Conservation (phyloP, 2,797 vertebrate genomes). For the Tenualosa thibaudeaui region DNA sequence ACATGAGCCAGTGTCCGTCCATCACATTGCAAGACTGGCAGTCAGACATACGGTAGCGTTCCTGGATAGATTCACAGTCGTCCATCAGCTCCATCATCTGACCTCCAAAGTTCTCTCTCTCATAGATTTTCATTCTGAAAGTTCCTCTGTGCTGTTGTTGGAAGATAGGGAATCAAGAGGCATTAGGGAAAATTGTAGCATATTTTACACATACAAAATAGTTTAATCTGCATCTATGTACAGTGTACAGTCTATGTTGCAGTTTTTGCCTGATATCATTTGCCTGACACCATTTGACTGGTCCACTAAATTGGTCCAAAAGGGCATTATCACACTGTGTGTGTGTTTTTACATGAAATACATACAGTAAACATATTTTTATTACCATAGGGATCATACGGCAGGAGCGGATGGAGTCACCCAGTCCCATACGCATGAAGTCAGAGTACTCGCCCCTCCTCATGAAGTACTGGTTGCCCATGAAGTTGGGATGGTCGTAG, state of each 20-base stretch:
- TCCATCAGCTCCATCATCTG: conserved; percentile 72
- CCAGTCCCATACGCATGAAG: conserved; percentile 27
- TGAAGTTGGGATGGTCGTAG: conserved; percentile 26
- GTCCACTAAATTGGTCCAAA: neutral
- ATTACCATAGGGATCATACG: conserved; percentile 41
- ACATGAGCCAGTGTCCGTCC: conserved; percentile 78
- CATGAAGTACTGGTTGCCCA: conserved; percentile 36
- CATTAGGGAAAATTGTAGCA: neutral
- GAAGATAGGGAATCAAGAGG: neutral
- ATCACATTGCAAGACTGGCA: conserved; percentile 72
- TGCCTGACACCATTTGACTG: too few relatives aligned
- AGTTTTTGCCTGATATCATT: neutral
- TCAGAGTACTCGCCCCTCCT: conserved; percentile 38
- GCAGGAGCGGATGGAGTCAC: conserved; percentile 39
- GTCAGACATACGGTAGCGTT: conserved; percentile 69
- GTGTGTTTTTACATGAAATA: neutral
- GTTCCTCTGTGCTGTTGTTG: neutral
- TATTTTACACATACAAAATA: neutral
- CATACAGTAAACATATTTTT: neutral
- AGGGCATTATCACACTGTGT: neutral
- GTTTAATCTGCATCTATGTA: neutral
- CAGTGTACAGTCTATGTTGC: neutral
- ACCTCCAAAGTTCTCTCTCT: conserved; percentile 73
- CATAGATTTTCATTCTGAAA: conserved; percentile 61
- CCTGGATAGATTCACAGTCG: conserved; percentile 71